Base-by-base conservation (phyloP, 2,888 invertebrate species). In the Tachina grossa region DNA sequence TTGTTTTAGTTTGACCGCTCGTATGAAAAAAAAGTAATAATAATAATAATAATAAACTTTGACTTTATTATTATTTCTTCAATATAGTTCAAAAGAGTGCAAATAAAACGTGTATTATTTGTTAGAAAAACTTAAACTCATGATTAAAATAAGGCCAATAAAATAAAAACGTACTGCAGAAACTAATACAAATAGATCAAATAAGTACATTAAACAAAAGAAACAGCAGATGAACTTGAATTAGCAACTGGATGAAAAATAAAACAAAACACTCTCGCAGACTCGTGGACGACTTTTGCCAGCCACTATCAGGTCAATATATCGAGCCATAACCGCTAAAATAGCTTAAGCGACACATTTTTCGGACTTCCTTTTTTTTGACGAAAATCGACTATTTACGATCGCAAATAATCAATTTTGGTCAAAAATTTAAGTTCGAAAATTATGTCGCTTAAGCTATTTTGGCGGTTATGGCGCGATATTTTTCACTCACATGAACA, bases 261-360 rank as follows among this genome's bases (percentile, higher is more conserved):
- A 51, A 43, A 59, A 22, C 22, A 57, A 78, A 71, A 31, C 49
- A 65, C 75, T 85, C 71, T 83, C 71, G 31, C 53, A 76, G 59
- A 82, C 74, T 75, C 39, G 14, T 82, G 85, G 65, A 83, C 85
- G 78, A 79, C 85, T 76, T 80, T 83, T 76, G 76, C 76, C 55
- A 68, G 55, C n/a, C 63, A 45, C 16, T 80, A 80, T 75, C 45
- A 66, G 85, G 85, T 85, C 85, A 85, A 19, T 49, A 43, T 39
- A 19, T 49, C n/a, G n/a, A n/a, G n/a, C n/a, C n/a, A n/a, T n/a
- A n/a, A n/a, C n/a, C n/a, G n/a, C n/a, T n/a, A n/a, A n/a, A n/a
- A n/a, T n/a, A n/a, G n/a, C n/a, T n/a, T n/a, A n/a, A n/a, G n/a
- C n/a, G n/a, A n/a, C n/a, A n/a, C n/a, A n/a, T n/a, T n/a, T n/a